Base-by-base conservation (phyloP, 2,888 invertebrate genomes). In the Chalcis sispes region DNA sequence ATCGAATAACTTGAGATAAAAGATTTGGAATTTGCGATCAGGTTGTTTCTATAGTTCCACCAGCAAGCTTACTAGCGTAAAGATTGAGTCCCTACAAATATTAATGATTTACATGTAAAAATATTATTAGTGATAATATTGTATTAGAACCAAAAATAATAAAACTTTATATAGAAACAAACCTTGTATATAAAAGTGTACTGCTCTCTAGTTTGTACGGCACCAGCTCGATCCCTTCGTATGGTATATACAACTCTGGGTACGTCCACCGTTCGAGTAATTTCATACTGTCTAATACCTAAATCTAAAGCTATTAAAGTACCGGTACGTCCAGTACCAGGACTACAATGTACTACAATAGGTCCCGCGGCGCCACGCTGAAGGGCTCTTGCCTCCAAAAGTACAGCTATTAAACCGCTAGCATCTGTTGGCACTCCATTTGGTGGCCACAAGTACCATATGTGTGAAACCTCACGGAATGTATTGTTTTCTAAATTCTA, bases 391-490 rank as follows among this genome's bases (percentile, higher is more conserved):
- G 96, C 95, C 89, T 97, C 97, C 20, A 95, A 92, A 52, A 98
- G 90, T 89, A 97, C 96, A 67, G 96, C 95, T 61, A 97, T 95
- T 59, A 98, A 90, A 0, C 95, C 94, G 66, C 95, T 93, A 66
- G 94, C 94, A 83, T 97, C 96, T 7, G 92, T 92, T 1, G 97
- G 97, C 0, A 95, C 94, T 0, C 96, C 96, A 79, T 94, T 93
- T n/a, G 93, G 92, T 0, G 98, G 97, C 98, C 98, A 98, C 85
- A 96, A 93, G 90, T 96, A 97, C 97, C 98, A 98, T 84, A 97
- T 93, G 85, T 98, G 98, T 0, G 94, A 95, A 70, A 98, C 91
- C 88, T 98, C 97, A 54, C 97, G 90, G 92, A 95, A 95, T 77
- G 95, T 93, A 87, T 95, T 95, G 58, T 94, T 94, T 80, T 93